These are phyloP conservation scores for Peromyscus aztecus DNA, from an alignment of 2,797 vertebrate species.

Conservation along the genomic window DNA sequence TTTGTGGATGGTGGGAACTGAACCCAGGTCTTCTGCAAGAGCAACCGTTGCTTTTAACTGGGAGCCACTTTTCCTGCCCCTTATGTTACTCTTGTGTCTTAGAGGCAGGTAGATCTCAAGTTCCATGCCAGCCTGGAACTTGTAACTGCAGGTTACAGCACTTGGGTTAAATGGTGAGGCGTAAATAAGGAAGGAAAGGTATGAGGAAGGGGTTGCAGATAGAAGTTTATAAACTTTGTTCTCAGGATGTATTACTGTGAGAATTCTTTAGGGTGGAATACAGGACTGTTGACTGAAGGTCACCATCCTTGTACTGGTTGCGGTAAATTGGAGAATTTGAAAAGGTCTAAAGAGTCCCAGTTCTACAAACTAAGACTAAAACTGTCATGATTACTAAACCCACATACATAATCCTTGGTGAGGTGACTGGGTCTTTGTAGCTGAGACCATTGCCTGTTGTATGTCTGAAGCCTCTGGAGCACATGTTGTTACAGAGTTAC, in stretches of 20 bases:
- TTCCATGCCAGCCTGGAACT: not conserved
- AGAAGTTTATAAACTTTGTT: constrained; percentile 17
- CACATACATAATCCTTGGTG: not conserved
- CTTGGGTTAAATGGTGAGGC: not conserved
- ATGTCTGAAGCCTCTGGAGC: constrained; percentile 77
- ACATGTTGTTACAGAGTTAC: constrained; percentile 70
- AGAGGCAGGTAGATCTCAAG: not conserved
- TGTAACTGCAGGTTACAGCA: not conserved
- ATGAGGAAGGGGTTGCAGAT: not conserved
- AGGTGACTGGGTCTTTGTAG: constrained; percentile 5
- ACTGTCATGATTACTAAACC: constrained; percentile 19
- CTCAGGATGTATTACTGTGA: not conserved
- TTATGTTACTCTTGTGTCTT: not conserved
- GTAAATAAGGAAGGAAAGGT: not conserved
- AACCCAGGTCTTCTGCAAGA: not conserved
- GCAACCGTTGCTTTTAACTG: not conserved
- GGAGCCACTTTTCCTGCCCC: not conserved
- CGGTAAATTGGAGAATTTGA: constrained; percentile 41
- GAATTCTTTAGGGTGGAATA: not conserved
- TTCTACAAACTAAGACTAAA: constrained; percentile 55
- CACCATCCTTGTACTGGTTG: not conserved
- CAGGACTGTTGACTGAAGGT: constrained; percentile 2
- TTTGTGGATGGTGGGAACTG: not conserved
- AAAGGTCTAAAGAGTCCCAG: not conserved
- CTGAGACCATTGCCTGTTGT: constrained; percentile 50